phyloP scores from a whole-genome alignment of 2,797 vertebrate species.

The Brachyalestes nurse region DNA sequence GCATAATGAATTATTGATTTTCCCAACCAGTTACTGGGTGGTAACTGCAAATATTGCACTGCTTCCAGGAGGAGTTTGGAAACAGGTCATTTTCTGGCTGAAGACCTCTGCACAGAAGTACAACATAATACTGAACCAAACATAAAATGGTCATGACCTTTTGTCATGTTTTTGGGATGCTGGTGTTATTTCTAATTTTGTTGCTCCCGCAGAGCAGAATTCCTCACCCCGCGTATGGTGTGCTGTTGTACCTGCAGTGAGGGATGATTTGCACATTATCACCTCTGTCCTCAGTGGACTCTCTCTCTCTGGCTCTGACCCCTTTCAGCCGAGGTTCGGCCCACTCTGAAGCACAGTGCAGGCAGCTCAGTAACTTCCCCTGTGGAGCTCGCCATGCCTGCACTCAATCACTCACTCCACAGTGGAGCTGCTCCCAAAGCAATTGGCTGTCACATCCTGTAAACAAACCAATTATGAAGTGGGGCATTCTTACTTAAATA shows the following conservation, averaged over 20 bases:
- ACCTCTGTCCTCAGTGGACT: slow-evolving; percentile 40
- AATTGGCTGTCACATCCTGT: slow-evolving; percentile 11
- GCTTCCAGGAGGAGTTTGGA: not conserved
- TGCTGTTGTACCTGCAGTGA: slow-evolving; percentile 43
- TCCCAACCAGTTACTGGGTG: not conserved
- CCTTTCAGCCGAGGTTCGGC: slow-evolving; percentile 31
- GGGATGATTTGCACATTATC: slow-evolving; percentile 52
- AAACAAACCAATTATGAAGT: slow-evolving; percentile 41
- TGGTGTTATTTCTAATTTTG: not conserved
- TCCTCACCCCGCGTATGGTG: not conserved
- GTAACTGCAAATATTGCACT: not conserved
- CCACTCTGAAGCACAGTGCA: slow-evolving; percentile 12
- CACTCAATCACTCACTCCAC: slow-evolving; percentile 24
- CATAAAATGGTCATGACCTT: not conserved
- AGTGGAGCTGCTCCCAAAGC: slow-evolving; percentile 5
- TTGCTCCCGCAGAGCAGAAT: slow-evolving; percentile 1
- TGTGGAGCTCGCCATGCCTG: slow-evolving; percentile 17
- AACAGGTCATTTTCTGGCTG: not conserved
- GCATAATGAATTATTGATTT: not conserved
- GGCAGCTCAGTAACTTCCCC: slow-evolving; percentile 5
- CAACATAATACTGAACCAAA: not conserved
- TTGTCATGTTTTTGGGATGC: not conserved
- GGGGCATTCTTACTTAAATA: not conserved
- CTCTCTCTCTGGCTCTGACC: slow-evolving; percentile 30
- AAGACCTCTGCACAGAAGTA: not conserved